These are phyloP conservation scores for Desoria tigrina DNA, from an alignment of 2,888 invertebrate genomes.

Conservation along the genomic window DNA sequence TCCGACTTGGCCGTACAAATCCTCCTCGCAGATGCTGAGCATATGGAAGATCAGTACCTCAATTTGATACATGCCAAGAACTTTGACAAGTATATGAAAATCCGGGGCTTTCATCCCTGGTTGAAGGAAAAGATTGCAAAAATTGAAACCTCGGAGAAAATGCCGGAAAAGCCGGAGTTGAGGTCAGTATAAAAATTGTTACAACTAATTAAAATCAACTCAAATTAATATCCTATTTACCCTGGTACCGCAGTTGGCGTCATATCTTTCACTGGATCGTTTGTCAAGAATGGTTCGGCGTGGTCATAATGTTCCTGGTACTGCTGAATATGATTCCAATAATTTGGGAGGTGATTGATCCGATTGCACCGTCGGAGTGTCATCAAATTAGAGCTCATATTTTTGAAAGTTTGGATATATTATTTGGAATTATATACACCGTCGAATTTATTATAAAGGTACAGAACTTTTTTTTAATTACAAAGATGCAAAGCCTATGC, in stretches of 20 bases:
- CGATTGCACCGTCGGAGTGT: background rate
- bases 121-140: constrained; percentile 58
- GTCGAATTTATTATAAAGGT: constrained; percentile 44
- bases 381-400: background rate
- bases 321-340: constrained; percentile 48
- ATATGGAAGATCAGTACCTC: constrained; percentile 59
- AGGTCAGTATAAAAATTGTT: background rate
- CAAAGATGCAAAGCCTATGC: too few relatives aligned
- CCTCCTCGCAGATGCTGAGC: constrained; percentile 63
- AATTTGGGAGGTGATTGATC: constrained; percentile 54
- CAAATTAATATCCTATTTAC: too few relatives aligned
- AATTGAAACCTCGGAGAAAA: background rate
- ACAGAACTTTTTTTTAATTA: background rate
- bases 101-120: constrained; percentile 58
- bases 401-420: background rate
- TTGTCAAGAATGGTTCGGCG: constrained; percentile 59
- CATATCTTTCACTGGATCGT: constrained; percentile 39
- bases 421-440: constrained; percentile 34
- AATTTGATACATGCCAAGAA: constrained; percentile 39
- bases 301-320: constrained; percentile 43
- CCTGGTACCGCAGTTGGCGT: constrained; percentile 18
- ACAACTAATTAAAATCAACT: too few relatives aligned
- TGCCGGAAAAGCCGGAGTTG: constrained; percentile 53
- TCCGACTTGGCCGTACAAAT: constrained; percentile 63
- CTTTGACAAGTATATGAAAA: constrained; percentile 38